Conservation (phyloP, 2,888 invertebrate species). For the Troides helena region DNA sequence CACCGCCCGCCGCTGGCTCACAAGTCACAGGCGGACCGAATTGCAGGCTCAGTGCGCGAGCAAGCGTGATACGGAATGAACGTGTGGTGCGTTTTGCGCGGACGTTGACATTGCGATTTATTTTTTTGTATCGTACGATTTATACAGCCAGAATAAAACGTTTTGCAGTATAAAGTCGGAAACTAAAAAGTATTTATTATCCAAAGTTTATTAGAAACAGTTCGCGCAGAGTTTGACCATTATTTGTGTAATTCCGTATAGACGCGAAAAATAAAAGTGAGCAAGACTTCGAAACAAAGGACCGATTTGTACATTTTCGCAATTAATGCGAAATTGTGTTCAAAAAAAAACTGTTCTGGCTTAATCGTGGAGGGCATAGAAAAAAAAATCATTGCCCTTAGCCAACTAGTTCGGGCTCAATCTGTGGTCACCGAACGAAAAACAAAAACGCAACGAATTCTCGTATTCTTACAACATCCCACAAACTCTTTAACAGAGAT, state of each 20-base stretch:
- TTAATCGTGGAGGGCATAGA: conserved; percentile 56
- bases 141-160: conserved; percentile 69
- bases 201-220: conserved; percentile 63
- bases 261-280: conserved; percentile 71
- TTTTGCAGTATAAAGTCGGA: conserved; percentile 75
- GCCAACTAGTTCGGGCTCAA: conserved; percentile 74
- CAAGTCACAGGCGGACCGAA: conserved; percentile 48
- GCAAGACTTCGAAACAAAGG: conserved; percentile 76
- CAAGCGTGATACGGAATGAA: conserved; percentile 80
- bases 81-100: conserved; percentile 81
- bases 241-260: conserved; percentile 77
- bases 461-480: conserved; percentile 56
- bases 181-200: conserved; percentile 63
- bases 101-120: conserved; percentile 76
- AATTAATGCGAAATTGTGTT: conserved; percentile 78
- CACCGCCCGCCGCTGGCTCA: conserved; percentile 51
- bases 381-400: conserved; percentile 59
- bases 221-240: conserved; percentile 77
- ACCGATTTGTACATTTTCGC: conserved; percentile 81
- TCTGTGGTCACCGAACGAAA: conserved; percentile 73
- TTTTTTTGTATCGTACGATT: conserved; percentile 70
- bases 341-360: conserved; percentile 65
- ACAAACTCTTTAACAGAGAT: conserved; percentile 52
- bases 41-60: conserved; percentile 75
- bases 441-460: conserved; percentile 74